Evolutionary conservation across 92 coral and sea anemone species (phyloP).

Genomic region (Desmophyllum pertusum): DNA sequence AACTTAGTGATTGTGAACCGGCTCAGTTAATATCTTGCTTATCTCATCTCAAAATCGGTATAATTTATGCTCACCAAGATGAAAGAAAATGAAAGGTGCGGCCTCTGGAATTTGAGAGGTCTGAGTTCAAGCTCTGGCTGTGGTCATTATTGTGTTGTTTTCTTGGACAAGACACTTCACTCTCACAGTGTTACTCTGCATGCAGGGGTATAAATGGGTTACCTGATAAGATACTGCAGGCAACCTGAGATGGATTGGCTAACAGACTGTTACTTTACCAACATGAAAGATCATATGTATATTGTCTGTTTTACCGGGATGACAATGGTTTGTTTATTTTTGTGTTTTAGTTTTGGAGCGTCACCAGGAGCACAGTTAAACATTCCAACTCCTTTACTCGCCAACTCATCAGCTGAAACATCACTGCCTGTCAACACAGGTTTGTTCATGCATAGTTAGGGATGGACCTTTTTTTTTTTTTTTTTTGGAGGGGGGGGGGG

Average conservation of each 20-base stretch:
- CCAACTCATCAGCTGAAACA: slow-evolving; percentile 90
- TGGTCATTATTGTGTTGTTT: background rate
- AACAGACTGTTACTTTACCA: no score
- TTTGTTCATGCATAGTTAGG: slow-evolving; percentile 14
- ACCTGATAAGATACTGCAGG: background rate
- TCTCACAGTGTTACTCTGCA: background rate
- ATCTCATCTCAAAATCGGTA: no score
- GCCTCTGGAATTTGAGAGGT: no score
- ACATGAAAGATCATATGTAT: no score
- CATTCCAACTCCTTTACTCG: slow-evolving; percentile 82
- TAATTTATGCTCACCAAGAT: no score
- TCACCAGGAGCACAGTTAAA: slow-evolving; percentile 82
- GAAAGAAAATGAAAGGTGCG: no score
- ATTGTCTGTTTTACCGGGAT: background rate
- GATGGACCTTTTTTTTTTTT: no score
- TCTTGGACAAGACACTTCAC: background rate
- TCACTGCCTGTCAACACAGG: slow-evolving; percentile 81
- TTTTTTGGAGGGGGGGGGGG: no score
- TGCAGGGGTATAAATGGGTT: background rate
- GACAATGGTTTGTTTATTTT: background rate
- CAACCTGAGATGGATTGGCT: background rate
- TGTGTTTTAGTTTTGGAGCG: slow-evolving; percentile 84
- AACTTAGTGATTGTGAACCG: no score
- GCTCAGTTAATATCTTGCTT: no score
- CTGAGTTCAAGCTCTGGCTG: background rate